Base-by-base conservation (phyloP, 2,113 vertebrate species). In the Rhinoderma darwinii region DNA sequence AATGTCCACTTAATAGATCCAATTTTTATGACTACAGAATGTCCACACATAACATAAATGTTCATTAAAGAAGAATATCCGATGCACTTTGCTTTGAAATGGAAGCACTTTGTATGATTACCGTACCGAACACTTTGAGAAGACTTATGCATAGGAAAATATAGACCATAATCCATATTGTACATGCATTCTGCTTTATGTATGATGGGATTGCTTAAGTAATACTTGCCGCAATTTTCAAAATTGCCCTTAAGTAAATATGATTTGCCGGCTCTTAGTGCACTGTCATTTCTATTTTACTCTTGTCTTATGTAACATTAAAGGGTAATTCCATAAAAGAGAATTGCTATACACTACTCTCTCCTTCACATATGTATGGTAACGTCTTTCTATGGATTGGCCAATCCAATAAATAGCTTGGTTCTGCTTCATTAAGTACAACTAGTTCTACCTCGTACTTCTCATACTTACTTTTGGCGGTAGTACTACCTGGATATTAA, bases 201-300 rank as follows among this genome's bases (percentile, higher is more conserved):
- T 32, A 47, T 77, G 75, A 32, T 50, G 76, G 35, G 20, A 78
- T 78, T 17, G 1, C 47, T 78, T 22, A 6, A 18, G 18, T 54
- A 78, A 27, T 32, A 37, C 20, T 37, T 35, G 27, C 15, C 22
- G 47, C 76, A 54, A 78, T 78, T 51, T 78, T 22, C 27, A 12
- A 78, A 78, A 78, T 78, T 54, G 47, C 4, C n/a, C 43, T 35
- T 54, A 50, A 18, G 44, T 50, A 50, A 35, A 78, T 78, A 35
- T 54, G 32, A 37, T 78, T 50, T 54, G 50, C 27, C 4, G 8
- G 30, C 47, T 54, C 32, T 50, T 9, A 54, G 76, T 22, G 76
- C 32, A 20, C 27, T 5, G 15, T 10, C 44, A 51, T 32, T 20
- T 70, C 68, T 41, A 25, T 25, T 41, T 72, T 37, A 22, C 8